Evolutionary conservation across 2,113 vertebrate species (phyloP).

Genomic region (Zeus faber): DNA sequence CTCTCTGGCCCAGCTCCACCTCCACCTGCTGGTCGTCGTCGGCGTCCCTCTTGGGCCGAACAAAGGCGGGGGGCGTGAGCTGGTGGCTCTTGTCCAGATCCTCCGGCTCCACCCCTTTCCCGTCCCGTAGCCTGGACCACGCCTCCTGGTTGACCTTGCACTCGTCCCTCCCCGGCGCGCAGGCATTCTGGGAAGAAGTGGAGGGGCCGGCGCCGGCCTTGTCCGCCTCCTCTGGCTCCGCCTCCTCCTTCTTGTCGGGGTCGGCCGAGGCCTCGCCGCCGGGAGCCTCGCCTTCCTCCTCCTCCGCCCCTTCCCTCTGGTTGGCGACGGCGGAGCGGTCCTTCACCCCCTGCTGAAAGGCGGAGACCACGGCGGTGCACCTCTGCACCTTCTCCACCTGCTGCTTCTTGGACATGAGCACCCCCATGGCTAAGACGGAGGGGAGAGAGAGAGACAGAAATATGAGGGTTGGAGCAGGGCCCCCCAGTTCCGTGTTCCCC

Average conservation of each 20-base stretch:
- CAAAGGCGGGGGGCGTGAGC: conserved; percentile 85
- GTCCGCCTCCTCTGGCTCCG: conserved; percentile 62
- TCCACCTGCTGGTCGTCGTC: conserved; percentile 83
- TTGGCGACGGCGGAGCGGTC: conserved; percentile 72
- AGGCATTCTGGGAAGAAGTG: conserved; percentile 51
- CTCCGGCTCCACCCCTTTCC: conserved; percentile 91
- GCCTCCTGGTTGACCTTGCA: conserved; percentile 79
- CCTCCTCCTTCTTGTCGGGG: conserved; percentile 48
- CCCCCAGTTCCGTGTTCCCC: no score
- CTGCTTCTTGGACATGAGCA: conserved; percentile 96
- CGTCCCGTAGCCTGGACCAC: conserved; percentile 91
- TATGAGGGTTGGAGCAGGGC: background rate
- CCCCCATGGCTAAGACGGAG: conserved; percentile 84
- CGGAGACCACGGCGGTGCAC: conserved; percentile 89
- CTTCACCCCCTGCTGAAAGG: conserved; percentile 88
- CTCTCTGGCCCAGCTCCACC: conserved; percentile 81
- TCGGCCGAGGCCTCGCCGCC: conserved; percentile 64
- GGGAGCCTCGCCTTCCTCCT: conserved; percentile 66
- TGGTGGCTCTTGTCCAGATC: conserved; percentile 85
- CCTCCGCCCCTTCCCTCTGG: conserved; percentile 42
- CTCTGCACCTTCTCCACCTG: conserved; percentile 97
- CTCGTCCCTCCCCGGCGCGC: conserved; percentile 64
- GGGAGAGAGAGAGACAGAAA: conserved; percentile 17
- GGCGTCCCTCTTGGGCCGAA: conserved; percentile 85
- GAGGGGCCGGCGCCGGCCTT: conserved; percentile 44